A percentile compares a stretch with the other conserved stretches of the same genome.
phyloP scores from a whole-genome alignment of 2,113 vertebrate genomes.

The Triplophysa rosa region DNA sequence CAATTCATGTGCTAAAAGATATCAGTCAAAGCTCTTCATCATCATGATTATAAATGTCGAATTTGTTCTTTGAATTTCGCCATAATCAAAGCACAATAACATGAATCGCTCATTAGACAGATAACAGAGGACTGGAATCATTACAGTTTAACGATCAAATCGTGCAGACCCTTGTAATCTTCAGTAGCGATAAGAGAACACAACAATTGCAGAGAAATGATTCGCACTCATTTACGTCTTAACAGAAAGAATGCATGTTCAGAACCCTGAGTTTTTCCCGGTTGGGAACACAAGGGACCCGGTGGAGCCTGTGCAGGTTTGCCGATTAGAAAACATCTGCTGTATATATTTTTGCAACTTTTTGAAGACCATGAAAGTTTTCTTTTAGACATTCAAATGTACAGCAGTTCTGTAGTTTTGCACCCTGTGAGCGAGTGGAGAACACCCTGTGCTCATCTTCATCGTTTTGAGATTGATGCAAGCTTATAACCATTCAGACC shows the following conservation, averaged over 20 bases:
- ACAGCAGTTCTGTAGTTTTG: background rate
- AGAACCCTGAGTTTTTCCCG: background rate
- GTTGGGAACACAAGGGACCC: no score
- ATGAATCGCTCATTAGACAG: constrained; percentile 51
- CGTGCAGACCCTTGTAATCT: constrained; percentile 34
- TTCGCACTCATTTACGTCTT: background rate
- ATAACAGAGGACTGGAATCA: constrained; percentile 24
- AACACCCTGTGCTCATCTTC: background rate
- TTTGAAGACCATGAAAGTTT: background rate
- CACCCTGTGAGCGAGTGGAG: background rate
- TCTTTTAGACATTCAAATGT: background rate
- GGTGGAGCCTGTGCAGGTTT: no score
- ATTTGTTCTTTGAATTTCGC: constrained; percentile 36
- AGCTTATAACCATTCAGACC: constrained; percentile 10
- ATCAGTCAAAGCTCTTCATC: constrained; percentile 33
- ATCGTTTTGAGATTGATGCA: background rate
- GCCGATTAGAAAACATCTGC: background rate
- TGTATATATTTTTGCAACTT: background rate
- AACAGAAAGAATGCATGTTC: background rate
- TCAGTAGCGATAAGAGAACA: background rate
- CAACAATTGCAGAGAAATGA: constrained; percentile 34
- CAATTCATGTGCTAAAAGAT: background rate
- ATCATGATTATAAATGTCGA: constrained; percentile 49
- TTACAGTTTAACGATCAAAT: constrained; percentile 34
- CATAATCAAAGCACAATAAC: constrained; percentile 49